Percentiles rank a stretch among this genome's conserved stretches.
Conservation (phyloP, 2,888 invertebrate species). For the Scaptomyza tumidula region DNA sequence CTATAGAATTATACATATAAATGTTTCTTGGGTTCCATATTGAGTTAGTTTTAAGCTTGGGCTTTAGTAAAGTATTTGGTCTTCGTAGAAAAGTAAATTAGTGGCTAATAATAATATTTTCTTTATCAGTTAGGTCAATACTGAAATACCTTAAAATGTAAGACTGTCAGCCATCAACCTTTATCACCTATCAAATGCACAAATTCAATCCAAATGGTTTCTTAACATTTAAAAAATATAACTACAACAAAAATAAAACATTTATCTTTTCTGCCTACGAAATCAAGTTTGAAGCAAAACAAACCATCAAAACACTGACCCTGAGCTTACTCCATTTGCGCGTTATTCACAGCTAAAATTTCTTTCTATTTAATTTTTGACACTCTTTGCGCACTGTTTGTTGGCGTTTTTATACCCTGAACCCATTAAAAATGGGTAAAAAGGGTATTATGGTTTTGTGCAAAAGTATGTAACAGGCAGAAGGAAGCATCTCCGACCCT, state of each 20-base stretch:
- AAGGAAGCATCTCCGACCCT: no score
- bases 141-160: no score
- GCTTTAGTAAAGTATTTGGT: not conserved
- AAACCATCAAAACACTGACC: conserved; percentile 20
- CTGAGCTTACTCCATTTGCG: conserved; percentile 9
- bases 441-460: no score
- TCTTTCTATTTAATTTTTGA: conserved; percentile 14
- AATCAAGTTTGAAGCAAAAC: not conserved
- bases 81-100: not conserved
- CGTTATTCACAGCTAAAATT: conserved; percentile 4
- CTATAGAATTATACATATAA: not conserved
- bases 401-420: conserved; percentile 20
- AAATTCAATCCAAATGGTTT: not conserved
- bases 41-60: not conserved
- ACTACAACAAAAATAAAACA: no score
- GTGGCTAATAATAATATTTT: no score
- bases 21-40: not conserved
- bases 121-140: no score
- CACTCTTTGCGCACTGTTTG: conserved; percentile 18
- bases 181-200: not conserved
- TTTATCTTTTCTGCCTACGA: conserved; percentile 3
- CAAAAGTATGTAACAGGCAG: no score
- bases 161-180: not conserved
- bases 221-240: not conserved
- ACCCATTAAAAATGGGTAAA: no score